Evolutionary conservation across 2,113 vertebrate genomes (phyloP), one percentile per base, ranked within the genome.

Genomic region (Antigone vipio): DNA sequence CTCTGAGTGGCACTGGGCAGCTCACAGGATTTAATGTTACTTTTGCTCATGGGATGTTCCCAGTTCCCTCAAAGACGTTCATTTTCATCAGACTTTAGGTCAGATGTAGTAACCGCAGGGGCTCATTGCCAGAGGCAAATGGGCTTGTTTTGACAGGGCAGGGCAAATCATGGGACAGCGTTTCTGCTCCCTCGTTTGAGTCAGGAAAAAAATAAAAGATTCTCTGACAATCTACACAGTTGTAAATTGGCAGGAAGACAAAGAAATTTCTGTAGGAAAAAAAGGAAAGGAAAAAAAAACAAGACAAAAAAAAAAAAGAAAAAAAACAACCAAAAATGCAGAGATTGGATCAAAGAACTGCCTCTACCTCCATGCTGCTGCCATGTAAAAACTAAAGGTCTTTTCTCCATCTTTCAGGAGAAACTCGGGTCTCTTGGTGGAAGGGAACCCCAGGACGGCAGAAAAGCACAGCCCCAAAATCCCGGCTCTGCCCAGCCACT

Each of bases 111-210:
- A 77, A 62, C 47, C 0, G 0, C 0, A 0, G 21, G 34, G 6
- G 10, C 67, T 68, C 34, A 9, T 26, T 71, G 55, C 35, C 0
- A 0, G 42, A 45, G n/a, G n/a, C 22, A 50, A 67, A 63, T 1
- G 3, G 12, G 11, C 78, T 85, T 77, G 35, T 69, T 88, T 64
- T 82, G 84, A 35, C 18, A 49, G 45, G 35, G 38, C 35, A 84
- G 40, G 49, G 69, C 34, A 71, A 81, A 74, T 35, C 45, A n/a
- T 6, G 12, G 19, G n/a, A 52, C 74, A 82, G 56, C 1, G 2
- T 58, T 91, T 92, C 40, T 85, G 53, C 40, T 89, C 47, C 53
- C 47, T 75, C 60, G 72, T 35, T 62, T 67, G 64, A 81, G 42
- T n/a, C 17, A n/a, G 58, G 44, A 5, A 16, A 44, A 69, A 63